Conservation (phyloP, 2,888 invertebrate genomes). For the Eupithecia insigniata region DNA sequence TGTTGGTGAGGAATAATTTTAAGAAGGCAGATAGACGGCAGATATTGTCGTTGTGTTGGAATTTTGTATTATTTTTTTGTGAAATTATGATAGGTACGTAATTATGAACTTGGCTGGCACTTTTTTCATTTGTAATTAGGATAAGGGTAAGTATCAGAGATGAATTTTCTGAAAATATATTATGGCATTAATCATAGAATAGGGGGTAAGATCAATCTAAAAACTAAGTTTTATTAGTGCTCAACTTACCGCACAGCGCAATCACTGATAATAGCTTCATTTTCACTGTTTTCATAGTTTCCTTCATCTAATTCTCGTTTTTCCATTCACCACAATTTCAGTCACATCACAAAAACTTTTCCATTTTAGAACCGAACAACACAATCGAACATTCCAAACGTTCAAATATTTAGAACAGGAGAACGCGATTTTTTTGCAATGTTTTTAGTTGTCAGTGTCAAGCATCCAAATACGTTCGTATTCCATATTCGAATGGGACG, state of each 20-base stretch:
- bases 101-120: neutral
- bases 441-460: constrained; percentile 55
- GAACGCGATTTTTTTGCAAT: constrained; percentile 30
- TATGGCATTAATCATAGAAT: neutral
- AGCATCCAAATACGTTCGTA: constrained; percentile 67
- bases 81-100: neutral
- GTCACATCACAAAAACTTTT: constrained; percentile 57
- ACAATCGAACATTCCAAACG: constrained; percentile 42
- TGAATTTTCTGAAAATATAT: neutral
- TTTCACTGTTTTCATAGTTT: constrained; percentile 57
- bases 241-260: constrained; percentile 72
- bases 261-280: constrained; percentile 74
- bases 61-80: neutral
- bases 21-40: no score
- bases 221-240: neutral
- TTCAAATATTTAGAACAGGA: constrained; percentile 35
- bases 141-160: neutral
- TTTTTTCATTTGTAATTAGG: neutral
- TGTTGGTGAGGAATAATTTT: neutral
- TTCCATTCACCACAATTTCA: constrained; percentile 42
- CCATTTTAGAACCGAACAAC: constrained; percentile 35
- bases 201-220: neutral
- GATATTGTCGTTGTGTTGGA: neutral
- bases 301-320: constrained; percentile 53
- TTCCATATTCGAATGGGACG: constrained; percentile 61